A percentile compares a stretch with the other conserved stretches of the same genome.
Conservation (phyloP, 2,888 invertebrate genomes). For the Ptychoptera albimana region DNA sequence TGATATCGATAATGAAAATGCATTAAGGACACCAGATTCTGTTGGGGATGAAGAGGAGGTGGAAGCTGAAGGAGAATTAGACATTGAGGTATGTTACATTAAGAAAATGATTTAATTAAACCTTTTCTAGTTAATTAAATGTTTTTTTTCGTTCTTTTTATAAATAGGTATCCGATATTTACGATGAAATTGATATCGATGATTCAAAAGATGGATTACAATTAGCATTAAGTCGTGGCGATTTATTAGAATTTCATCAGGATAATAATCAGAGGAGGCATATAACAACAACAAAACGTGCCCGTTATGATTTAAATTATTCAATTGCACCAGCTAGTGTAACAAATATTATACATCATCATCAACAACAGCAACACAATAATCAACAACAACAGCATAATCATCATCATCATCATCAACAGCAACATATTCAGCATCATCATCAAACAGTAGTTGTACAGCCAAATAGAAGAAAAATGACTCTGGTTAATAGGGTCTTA, state of each 20-base stretch:
- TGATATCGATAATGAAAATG: constrained; percentile 36
- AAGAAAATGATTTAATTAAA: constrained; percentile 2
- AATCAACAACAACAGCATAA: constrained; percentile 10
- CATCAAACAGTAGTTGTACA: no score
- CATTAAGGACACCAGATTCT: constrained; percentile 30
- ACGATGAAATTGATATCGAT: constrained; percentile 57
- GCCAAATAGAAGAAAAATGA: constrained; percentile 41
- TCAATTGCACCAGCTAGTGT: constrained; percentile 33
- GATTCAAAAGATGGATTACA: constrained; percentile 33
- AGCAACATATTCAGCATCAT: constrained; percentile 26
- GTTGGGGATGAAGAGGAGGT: constrained; percentile 27
- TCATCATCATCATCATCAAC: constrained; percentile 2
- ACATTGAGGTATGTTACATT: constrained; percentile 36
- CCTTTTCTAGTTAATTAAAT: background rate
- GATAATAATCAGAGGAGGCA: constrained; percentile 43
- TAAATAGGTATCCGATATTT: constrained; percentile 48
- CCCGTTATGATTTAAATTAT: constrained; percentile 28
- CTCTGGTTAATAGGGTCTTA: constrained; percentile 35
- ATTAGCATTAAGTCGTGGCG: constrained; percentile 23
- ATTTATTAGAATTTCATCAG: constrained; percentile 41
- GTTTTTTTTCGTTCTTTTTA: constrained; percentile 11
- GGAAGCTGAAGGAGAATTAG: constrained; percentile 36
- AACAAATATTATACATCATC: constrained; percentile 13
- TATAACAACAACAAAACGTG: constrained; percentile 23
- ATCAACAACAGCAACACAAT: constrained; percentile 2